phyloP scores from a whole-genome alignment of 2,113 vertebrate genomes.

The Candoia aspera region DNA sequence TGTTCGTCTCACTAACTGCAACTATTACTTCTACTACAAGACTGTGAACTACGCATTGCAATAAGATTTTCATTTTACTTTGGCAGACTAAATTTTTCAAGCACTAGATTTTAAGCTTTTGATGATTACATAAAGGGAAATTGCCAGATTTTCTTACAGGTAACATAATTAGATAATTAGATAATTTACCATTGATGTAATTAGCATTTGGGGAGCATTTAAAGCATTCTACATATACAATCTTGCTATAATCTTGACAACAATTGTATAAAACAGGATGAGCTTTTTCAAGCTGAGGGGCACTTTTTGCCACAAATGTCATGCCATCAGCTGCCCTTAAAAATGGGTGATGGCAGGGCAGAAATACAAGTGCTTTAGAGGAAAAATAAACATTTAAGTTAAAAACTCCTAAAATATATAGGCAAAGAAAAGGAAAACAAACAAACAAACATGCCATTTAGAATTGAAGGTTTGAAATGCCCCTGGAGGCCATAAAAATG shows the following conservation, averaged over 20 bases:
- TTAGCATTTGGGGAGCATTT: not conserved
- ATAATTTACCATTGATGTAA: not conserved
- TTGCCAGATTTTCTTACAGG: not conserved
- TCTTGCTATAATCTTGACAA: not conserved
- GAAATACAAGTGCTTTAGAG: not conserved
- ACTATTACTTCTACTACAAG: too few relatives aligned
- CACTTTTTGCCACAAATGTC: not conserved
- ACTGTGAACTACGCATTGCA: not conserved
- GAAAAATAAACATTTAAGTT: not conserved
- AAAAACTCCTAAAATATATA: not conserved
- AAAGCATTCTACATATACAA: not conserved
- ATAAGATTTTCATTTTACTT: not conserved
- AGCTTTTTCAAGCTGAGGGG: not conserved
- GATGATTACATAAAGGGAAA: not conserved
- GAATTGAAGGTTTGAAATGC: not conserved
- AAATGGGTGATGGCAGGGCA: not conserved
- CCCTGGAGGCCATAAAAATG: not conserved
- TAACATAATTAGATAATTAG: not conserved
- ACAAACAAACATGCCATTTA: not conserved
- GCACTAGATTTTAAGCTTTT: not conserved
- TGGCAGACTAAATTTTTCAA: not conserved
- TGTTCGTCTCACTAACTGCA: not conserved
- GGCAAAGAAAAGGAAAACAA: not conserved
- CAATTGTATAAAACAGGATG: not conserved
- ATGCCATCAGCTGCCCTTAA: not conserved